Evolutionary conservation across 2,113 vertebrate species (phyloP).

Genomic region (Paedocypris sp.): DNA sequence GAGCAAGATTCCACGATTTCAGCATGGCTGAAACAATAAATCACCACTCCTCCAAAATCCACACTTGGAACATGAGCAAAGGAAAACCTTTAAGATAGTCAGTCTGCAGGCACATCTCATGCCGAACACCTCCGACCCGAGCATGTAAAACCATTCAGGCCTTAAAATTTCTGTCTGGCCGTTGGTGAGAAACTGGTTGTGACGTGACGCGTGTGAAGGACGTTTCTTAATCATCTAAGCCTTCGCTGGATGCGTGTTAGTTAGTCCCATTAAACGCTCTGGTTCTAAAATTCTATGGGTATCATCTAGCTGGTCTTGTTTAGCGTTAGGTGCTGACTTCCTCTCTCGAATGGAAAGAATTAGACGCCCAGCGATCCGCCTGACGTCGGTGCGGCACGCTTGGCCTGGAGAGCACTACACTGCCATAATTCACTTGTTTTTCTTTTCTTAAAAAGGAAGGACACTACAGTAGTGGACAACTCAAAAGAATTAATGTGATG

Average conservation of each 20-base stretch:
- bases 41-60: constrained; percentile 42
- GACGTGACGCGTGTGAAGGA: constrained; percentile 35
- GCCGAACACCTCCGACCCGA: constrained; percentile 49
- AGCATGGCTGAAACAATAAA: constrained; percentile 62
- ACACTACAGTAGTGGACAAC: constrained; percentile 64
- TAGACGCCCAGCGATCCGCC: constrained; percentile 4
- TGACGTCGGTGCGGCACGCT: constrained; percentile 4
- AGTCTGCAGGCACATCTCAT: constrained; percentile 37
- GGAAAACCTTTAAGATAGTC: constrained; percentile 47
- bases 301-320: constrained; percentile 39
- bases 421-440: constrained; percentile 23
- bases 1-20: constrained; percentile 57
- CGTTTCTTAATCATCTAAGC: constrained; percentile 38
- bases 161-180: constrained; percentile 39
- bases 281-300: constrained; percentile 44
- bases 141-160: constrained; percentile 51
- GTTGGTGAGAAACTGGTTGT: constrained; percentile 27
- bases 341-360: constrained; percentile 7
- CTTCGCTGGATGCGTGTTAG: constrained; percentile 40
- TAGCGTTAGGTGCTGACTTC: constrained; percentile 22
- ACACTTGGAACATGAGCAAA: constrained; percentile 43
- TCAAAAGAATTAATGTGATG: constrained; percentile 54
- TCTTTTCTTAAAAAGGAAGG: constrained; percentile 54
- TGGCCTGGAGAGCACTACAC: constrained; percentile 22
- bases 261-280: constrained; percentile 40